These are phyloP conservation scores for Tetragonula carbonaria DNA, from an alignment of 2,888 invertebrate species.

Conservation along the genomic window DNA sequence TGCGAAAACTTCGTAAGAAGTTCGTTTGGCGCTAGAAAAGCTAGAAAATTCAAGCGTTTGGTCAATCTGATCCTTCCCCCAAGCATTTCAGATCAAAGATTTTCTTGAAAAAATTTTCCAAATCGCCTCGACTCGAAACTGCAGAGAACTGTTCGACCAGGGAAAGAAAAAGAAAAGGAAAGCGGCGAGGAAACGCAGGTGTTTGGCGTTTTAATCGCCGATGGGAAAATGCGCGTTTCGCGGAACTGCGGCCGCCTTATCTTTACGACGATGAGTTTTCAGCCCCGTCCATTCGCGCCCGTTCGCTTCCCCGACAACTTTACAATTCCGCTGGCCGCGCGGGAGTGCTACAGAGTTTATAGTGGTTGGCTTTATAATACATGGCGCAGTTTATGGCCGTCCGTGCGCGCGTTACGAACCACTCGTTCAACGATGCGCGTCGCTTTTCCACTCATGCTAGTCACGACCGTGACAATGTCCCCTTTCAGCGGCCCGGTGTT, in stretches of 20 bases:
- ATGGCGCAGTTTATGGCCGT: conserved; percentile 75
- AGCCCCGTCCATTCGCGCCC: conserved; percentile 68
- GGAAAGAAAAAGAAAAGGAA: background rate
- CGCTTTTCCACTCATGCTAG: conserved; percentile 34
- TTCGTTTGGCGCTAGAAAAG: too few relatives aligned
- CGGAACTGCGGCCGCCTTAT: conserved; percentile 64
- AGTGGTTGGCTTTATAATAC: conserved; percentile 78
- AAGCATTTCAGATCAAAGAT: too few relatives aligned
- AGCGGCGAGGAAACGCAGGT: conserved; percentile 17
- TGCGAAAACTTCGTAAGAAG: too few relatives aligned
- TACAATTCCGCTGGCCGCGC: conserved; percentile 74
- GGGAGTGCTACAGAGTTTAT: conserved; percentile 78
- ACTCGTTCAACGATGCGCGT: conserved; percentile 39
- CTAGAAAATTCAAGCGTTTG: too few relatives aligned
- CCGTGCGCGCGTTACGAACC: conserved; percentile 45
- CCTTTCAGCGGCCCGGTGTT: conserved; percentile 7
- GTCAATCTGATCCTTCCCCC: too few relatives aligned
- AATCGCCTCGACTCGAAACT: too few relatives aligned
- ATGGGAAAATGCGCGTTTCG: conserved; percentile 42
- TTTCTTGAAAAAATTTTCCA: too few relatives aligned
- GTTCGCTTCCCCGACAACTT: conserved; percentile 73
- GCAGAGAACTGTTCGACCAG: background rate
- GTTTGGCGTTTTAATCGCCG: conserved; percentile 34
- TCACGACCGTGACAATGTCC: conserved; percentile 49
- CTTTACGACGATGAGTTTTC: conserved; percentile 73